Evolutionary conservation across 2,797 vertebrate species (phyloP), one percentile per base, ranked within the genome.

Genomic region (Neosilurus mollespiculum): DNA sequence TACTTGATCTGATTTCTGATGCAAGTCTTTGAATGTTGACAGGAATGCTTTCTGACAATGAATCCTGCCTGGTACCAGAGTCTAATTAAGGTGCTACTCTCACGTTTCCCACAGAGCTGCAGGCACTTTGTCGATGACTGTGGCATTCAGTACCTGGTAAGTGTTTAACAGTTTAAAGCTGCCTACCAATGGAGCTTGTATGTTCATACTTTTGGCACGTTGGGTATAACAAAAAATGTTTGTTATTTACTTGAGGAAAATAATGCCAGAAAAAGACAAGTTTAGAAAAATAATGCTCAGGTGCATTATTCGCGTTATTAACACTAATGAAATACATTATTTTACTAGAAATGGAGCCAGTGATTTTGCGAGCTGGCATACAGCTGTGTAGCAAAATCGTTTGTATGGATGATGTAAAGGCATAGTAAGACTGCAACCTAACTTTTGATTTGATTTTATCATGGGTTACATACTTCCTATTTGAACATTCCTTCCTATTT

Each of bases 41-140:
- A 99, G 98, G 97, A 96, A 88, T 98, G 97, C 85, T 99, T 99
- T 93, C 94, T 98, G 82, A 96, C 97, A 58, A 99, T 99, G 98
- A 97, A 96, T 9, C 96, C 96, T n/a, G 93, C 95, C 91, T 99
- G 98, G 98, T 99, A 99, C 90, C 98, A 99, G 91, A 97, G 96
- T 91, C 96, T 99, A 80, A 98, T 98, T 90, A 98, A 98, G 88
- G 97, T 99, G 84, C 95, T 99, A 43, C 91, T 99, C 79, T 96
- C 93, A 82, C 96, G 97, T 81, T 99, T 99, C 92, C 96, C 97
- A 20, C 98, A 99, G 93, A 99, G 97, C 93, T 99, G 98, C 89
- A 95, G 98, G 71, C 97, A 98, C 90, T 99, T 99, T 86, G 96
- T 95, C 90, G 96, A 97, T 0, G 96, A 99, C 89, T 94, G 92